Percentiles rank a stretch among this genome's conserved stretches.
Evolutionary conservation across 2,888 invertebrate genomes (phyloP).

Genomic region (Lasius fuliginosus): DNA sequence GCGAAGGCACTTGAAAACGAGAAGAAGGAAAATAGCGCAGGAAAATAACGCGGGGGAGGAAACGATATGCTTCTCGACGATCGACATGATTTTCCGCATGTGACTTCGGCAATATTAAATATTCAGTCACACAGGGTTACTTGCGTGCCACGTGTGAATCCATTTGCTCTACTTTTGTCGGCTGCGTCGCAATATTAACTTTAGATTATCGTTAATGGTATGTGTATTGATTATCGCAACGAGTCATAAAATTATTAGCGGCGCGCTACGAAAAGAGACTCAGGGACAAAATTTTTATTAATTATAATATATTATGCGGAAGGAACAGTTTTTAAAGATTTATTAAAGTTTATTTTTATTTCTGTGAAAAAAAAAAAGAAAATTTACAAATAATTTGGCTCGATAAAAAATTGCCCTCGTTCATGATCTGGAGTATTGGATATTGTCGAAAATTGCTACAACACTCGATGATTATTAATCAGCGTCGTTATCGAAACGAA

Average conservation of each 20-base stretch:
- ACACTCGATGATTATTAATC: not conserved
- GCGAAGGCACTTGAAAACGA: conserved; percentile 14
- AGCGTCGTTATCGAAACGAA: not conserved
- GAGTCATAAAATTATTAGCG: not conserved
- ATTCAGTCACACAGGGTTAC: conserved; percentile 35
- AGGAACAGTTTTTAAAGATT: not conserved
- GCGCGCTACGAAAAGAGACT: not conserved
- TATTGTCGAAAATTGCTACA: not conserved
- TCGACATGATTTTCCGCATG: conserved; percentile 41
- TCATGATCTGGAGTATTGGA: not conserved
- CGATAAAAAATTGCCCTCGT: not conserved
- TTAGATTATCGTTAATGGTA: not conserved
- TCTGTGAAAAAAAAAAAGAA: not conserved
- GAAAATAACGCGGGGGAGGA: not conserved
- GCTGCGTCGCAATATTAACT: conserved; percentile 29
- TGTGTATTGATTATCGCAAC: not conserved
- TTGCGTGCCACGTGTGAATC: conserved; percentile 6
- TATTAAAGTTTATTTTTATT: not conserved
- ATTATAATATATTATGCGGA: not conserved
- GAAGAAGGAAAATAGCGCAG: not conserved
- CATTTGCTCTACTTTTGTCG: conserved; percentile 12
- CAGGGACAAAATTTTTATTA: not conserved
- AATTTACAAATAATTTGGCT: conserved; percentile 3
- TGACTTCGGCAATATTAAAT: conserved; percentile 49
- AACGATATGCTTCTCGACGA: conserved; percentile 20